Evolutionary conservation across 2,888 invertebrate species (phyloP).

Genomic region (Tipula unca): DNA sequence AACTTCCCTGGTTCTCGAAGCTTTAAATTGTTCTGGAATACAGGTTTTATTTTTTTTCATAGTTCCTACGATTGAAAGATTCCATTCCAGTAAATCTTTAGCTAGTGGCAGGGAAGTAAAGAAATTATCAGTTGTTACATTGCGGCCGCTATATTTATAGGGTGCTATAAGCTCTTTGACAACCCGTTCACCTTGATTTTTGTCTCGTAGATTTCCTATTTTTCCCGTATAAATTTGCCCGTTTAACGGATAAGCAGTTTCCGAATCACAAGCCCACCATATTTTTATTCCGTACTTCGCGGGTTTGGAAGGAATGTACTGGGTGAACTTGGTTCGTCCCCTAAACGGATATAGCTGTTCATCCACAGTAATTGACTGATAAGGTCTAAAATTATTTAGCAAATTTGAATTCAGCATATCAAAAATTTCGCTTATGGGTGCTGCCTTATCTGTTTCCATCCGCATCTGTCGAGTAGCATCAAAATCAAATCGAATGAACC

Average conservation of each 20-base stretch:
- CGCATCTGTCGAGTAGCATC: neutral
- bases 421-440: neutral
- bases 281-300: too few species aligned
- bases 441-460: too few species aligned
- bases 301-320: too few species aligned
- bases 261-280: conserved; percentile 29
- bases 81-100: neutral
- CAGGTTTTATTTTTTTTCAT: neutral
- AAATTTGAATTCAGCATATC: neutral
- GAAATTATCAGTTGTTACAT: neutral
- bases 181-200: conserved; percentile 25
- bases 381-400: neutral
- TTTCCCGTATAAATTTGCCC: too few species aligned
- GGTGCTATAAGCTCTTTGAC: conserved; percentile 29
- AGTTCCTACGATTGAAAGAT: neutral
- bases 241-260: conserved; percentile 28
- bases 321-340: conserved; percentile 22
- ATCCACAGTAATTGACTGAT: neutral
- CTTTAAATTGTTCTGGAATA: neutral
- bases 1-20: neutral
- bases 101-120: conserved; percentile 1
- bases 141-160: neutral
- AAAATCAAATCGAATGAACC: too few species aligned
- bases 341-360: neutral
- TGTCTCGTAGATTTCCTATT: conserved; percentile 23